These are phyloP conservation scores for Craseonycteris thonglongyai DNA, from an alignment of 2,113 vertebrate species.

Conservation along the genomic window DNA sequence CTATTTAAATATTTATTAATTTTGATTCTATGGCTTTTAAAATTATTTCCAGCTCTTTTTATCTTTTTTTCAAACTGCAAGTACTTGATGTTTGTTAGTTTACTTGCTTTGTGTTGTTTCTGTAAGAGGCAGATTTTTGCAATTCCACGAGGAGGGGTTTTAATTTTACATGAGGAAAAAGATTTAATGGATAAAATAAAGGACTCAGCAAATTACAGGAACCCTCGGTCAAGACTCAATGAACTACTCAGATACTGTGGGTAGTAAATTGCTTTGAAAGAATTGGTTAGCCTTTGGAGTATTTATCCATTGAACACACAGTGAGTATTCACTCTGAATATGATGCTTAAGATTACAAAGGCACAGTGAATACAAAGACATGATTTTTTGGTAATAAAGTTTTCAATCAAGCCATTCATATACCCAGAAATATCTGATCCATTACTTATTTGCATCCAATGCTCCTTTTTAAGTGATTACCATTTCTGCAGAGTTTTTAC, in stretches of 20 bases:
- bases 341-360: not conserved
- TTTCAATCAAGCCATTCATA: not conserved
- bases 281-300: not conserved
- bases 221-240: not conserved
- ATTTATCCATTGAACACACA: not conserved
- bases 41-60: not conserved
- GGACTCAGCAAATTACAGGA: not conserved
- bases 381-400: not conserved
- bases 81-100: not conserved
- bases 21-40: not conserved
- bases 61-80: not conserved
- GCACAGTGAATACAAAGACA: not conserved
- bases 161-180: not conserved
- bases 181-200: not conserved
- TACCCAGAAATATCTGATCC: not conserved
- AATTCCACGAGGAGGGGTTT: not conserved
- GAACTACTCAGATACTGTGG: not conserved
- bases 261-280: not conserved
- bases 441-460: not conserved
- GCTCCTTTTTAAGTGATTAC: not conserved
- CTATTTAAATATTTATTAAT: not conserved
- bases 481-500: not conserved
- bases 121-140: not conserved
- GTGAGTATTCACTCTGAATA: not conserved
- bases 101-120: not conserved